Conservation (phyloP, 2,113 vertebrate species). For the Oriolus oriolus region DNA sequence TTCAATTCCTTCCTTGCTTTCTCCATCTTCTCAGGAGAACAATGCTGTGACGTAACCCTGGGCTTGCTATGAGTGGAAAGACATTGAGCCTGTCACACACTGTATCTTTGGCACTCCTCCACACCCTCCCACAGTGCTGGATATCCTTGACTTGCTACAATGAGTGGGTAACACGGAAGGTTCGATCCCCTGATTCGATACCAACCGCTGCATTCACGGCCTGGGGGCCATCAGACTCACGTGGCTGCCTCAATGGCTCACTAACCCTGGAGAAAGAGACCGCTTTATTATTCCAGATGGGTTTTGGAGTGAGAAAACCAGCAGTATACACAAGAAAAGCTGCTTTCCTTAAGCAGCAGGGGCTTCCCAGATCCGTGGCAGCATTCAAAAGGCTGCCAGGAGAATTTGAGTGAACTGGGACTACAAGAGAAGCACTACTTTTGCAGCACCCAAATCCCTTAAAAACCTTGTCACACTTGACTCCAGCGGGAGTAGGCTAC, state of each 20-base stretch:
- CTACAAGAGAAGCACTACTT: neutral
- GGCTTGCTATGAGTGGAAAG: neutral
- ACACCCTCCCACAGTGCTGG: neutral
- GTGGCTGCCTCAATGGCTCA: neutral
- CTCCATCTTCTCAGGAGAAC: constrained; percentile 32
- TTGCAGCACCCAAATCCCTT: neutral
- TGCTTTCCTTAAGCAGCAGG: neutral
- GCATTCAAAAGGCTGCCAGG: neutral
- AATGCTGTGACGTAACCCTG: neutral
- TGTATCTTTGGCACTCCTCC: neutral
- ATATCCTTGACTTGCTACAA: neutral
- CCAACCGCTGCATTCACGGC: neutral
- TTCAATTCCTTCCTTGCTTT: neutral
- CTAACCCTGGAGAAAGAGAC: neutral
- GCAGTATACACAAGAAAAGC: neutral
- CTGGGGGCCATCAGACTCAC: neutral
- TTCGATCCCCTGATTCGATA: neutral
- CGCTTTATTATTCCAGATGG: neutral
- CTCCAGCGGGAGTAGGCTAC: neutral
- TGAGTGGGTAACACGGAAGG: neutral
- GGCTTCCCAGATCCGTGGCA: neutral
- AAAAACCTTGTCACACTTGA: neutral
- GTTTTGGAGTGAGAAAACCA: neutral
- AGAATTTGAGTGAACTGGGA: neutral
- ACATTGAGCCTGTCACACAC: neutral